Evolutionary conservation across 1,140 invertebrate species (phyloP).

Genomic region (Drosophila melanica): DNA sequence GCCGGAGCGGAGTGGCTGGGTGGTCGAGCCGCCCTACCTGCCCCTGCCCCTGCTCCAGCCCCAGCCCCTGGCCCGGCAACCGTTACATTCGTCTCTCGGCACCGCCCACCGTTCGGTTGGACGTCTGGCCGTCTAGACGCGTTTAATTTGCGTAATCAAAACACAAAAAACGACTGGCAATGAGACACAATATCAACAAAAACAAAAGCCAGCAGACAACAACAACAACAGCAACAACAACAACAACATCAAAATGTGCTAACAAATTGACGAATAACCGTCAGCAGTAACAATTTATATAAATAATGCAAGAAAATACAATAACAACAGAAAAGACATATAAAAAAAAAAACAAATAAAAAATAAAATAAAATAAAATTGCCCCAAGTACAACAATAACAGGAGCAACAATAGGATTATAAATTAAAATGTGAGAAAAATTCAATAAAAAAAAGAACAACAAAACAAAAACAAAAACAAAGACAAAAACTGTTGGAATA

Average conservation of each 20-base stretch:
- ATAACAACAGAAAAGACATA: too few species aligned
- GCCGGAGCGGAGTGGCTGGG: not conserved
- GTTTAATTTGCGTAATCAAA: constrained; percentile 81
- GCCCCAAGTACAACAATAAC: constrained; percentile 48
- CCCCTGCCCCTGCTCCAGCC: not conserved
- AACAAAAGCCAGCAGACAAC: constrained; percentile 38
- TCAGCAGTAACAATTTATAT: constrained; percentile 62
- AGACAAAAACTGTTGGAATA: constrained; percentile 16
- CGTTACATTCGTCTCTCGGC: not conserved
- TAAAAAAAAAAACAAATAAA: constrained; percentile 6
- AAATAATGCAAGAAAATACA: constrained; percentile 62
- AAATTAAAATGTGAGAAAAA: constrained; percentile 64
- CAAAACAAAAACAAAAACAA: constrained; percentile 10
- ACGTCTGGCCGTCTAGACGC: constrained; percentile 66
- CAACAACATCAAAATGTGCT: constrained; percentile 47
- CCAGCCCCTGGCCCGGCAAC: not conserved
- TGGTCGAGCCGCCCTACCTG: not conserved
- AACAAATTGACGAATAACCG: constrained; percentile 48
- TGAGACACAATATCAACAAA: constrained; percentile 66
- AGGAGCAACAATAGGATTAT: constrained; percentile 49
- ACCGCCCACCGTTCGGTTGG: constrained; percentile 29
- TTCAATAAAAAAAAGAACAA: constrained; percentile 8
- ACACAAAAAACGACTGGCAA: constrained; percentile 73
- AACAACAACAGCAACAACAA: constrained; percentile 24
- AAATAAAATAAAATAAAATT: constrained; percentile 17